Percentiles rank a stretch among this genome's conserved stretches.
Conservation (phyloP, 2,113 vertebrate genomes). For the Hystrix cristata region DNA sequence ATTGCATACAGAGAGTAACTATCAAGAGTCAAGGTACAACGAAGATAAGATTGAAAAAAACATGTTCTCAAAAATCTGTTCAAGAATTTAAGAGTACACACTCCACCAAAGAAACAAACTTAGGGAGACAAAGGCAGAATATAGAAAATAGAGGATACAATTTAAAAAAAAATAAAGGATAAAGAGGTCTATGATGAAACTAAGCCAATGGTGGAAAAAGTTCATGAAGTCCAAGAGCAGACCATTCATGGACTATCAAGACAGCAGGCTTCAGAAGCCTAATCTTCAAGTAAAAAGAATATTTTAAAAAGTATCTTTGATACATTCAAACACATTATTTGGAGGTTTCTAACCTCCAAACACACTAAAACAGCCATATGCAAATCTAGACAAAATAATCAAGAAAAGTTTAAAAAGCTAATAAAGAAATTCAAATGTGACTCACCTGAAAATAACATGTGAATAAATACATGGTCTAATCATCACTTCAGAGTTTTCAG, state of each 20-base stretch:
- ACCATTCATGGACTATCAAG: not conserved
- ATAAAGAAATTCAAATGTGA: not conserved
- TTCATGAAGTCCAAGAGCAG: not conserved
- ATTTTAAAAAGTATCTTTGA: not conserved
- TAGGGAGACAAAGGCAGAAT: not conserved
- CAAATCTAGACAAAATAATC: not conserved
- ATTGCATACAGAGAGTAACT: not conserved
- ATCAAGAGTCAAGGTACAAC: not conserved
- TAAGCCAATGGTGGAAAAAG: not conserved
- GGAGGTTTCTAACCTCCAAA: not conserved
- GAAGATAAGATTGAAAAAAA: not conserved
- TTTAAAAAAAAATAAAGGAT: not conserved
- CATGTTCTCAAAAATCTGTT: not conserved
- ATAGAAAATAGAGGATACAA: not conserved
- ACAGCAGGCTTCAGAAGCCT: not conserved
- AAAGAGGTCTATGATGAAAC: not conserved
- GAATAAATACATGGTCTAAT: not conserved
- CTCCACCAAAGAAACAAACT: not conserved
- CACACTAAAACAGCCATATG: not conserved
- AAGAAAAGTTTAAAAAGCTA: not conserved
- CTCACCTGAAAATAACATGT: not conserved
- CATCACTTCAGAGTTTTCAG: not conserved
- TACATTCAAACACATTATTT: not conserved
- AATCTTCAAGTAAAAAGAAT: not conserved
- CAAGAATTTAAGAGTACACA: not conserved